Evolutionary conservation across 2,113 vertebrate species (phyloP).

Genomic region (Hippocampus guttulatus): DNA sequence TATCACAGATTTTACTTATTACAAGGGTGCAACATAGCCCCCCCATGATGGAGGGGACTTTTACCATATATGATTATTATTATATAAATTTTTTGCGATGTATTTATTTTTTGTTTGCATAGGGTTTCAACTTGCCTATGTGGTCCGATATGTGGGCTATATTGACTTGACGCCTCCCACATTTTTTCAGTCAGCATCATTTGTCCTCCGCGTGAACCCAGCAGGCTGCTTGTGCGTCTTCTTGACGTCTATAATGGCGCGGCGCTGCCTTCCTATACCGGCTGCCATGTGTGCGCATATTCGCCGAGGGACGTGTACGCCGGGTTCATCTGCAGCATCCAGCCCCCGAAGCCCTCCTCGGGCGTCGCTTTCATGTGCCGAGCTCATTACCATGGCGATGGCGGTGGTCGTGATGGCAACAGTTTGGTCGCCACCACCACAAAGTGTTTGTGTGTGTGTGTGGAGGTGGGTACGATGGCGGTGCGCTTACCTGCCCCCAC

Average conservation of each 20-base stretch:
- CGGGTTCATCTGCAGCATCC: conserved; percentile 38
- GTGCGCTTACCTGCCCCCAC: conserved; percentile 90
- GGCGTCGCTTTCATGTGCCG: conserved; percentile 50
- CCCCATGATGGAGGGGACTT: too few relatives aligned
- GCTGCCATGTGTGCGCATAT: conserved; percentile 6
- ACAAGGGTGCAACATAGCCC: too few relatives aligned
- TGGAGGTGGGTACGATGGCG: not conserved
- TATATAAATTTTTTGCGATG: too few relatives aligned
- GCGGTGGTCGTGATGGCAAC: conserved; percentile 52
- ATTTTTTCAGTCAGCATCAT: conserved; percentile 27
- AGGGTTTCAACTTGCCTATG: not conserved
- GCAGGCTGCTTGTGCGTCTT: not conserved
- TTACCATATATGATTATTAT: too few relatives aligned
- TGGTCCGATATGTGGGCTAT: not conserved
- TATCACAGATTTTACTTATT: too few relatives aligned
- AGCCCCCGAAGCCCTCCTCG: conserved; percentile 8
- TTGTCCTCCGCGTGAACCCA: conserved; percentile 44
- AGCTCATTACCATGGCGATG: conserved; percentile 58
- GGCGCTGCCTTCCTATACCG: not conserved
- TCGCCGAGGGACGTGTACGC: conserved; percentile 37
- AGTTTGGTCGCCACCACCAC: conserved; percentile 26
- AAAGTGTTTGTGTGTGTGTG: conserved; percentile 13
- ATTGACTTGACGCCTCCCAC: conserved; percentile 1
- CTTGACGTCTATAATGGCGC: not conserved
- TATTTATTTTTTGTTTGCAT: not conserved